Evolutionary conservation across 2,113 vertebrate species (phyloP).

Genomic region (Spilogale gracilis): DNA sequence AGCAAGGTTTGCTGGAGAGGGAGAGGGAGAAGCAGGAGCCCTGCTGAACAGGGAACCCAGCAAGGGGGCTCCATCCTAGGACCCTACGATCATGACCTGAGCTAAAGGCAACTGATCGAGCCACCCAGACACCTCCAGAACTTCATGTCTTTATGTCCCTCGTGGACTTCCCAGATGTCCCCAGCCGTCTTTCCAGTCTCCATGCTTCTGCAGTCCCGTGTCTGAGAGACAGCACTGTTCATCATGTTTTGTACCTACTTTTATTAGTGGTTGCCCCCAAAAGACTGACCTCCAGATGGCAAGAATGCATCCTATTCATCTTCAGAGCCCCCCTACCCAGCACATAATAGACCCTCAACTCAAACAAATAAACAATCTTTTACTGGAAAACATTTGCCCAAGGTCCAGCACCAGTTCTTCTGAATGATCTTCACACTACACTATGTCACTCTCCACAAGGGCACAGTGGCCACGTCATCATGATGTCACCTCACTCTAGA

Average conservation of each 20-base stretch:
- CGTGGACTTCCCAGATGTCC: neutral
- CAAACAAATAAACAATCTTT: neutral
- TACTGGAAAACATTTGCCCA: neutral
- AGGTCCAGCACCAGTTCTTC: neutral
- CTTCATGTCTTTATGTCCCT: neutral
- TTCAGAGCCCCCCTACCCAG: neutral
- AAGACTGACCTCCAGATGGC: neutral
- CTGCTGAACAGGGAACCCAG: too few species aligned
- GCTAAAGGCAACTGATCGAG: too few species aligned
- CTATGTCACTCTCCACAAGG: neutral
- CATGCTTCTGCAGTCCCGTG: neutral
- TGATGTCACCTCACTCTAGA: neutral
- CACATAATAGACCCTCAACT: neutral
- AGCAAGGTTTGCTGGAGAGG: neutral
- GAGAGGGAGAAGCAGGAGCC: neutral
- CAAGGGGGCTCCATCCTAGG: too few species aligned
- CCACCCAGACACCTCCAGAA: neutral
- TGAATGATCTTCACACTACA: neutral
- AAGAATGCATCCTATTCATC: neutral
- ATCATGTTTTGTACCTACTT: neutral
- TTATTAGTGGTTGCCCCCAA: neutral
- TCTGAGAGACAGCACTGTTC: neutral
- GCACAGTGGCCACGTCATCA: neutral
- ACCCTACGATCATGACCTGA: too few species aligned
- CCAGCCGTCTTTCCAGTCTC: neutral